Evolutionary conservation across 2,888 invertebrate species (phyloP).

Genomic region (Patella pellucida): DNA sequence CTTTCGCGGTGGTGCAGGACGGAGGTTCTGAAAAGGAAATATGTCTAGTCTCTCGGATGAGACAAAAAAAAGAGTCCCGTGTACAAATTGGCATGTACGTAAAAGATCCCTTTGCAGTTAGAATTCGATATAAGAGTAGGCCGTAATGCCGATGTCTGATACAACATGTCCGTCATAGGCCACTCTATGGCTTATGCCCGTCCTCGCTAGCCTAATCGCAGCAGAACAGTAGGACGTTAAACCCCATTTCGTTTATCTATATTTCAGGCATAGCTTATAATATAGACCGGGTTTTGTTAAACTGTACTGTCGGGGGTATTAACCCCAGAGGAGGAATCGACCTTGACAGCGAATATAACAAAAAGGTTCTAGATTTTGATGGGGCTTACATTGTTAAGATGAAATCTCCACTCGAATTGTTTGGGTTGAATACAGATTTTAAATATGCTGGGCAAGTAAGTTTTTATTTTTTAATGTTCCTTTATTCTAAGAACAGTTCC

Average conservation of each 20-base stretch:
- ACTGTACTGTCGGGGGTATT: slow-evolving; percentile 55
- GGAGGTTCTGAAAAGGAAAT: too few relatives aligned
- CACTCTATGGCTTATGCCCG: too few relatives aligned
- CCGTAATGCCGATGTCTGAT: too few relatives aligned
- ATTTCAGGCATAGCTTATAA: slow-evolving; percentile 55
- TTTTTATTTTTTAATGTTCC: slow-evolving; percentile 39
- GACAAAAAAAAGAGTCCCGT: too few relatives aligned
- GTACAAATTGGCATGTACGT: too few relatives aligned
- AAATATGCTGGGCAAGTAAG: slow-evolving; percentile 58
- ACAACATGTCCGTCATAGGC: too few relatives aligned
- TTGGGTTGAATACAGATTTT: slow-evolving; percentile 51
- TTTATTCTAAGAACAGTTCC: slow-evolving; percentile 31
- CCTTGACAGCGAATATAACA: slow-evolving; percentile 39
- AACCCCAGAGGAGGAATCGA: slow-evolving; percentile 22
- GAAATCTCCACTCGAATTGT: slow-evolving; percentile 54
- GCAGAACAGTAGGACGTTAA: too few relatives aligned
- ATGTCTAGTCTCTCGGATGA: too few relatives aligned
- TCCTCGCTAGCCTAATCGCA: too few relatives aligned
- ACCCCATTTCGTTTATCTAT: background rate
- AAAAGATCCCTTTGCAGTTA: too few relatives aligned
- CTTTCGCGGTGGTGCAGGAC: too few relatives aligned
- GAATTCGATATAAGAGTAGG: too few relatives aligned
- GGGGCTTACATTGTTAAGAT: slow-evolving; percentile 44
- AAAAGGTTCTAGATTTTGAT: slow-evolving; percentile 22
- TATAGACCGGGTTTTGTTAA: slow-evolving; percentile 52